Evolutionary conservation across 2,113 vertebrate species (phyloP).

Genomic region (Pavo muticus): DNA sequence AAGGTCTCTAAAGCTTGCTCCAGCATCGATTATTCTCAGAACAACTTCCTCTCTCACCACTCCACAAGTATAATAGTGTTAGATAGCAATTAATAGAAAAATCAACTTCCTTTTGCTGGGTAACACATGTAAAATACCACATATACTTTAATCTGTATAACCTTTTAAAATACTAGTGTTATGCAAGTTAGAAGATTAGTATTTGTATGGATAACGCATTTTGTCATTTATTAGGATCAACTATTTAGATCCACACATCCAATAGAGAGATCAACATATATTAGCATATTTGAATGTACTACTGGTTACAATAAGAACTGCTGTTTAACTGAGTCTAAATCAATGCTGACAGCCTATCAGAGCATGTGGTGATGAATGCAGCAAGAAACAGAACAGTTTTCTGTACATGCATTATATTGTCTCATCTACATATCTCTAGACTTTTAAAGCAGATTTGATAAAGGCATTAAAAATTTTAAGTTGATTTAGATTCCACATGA

Average conservation of each 20-base stretch:
- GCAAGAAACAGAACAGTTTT: neutral
- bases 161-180: slow-evolving; percentile 11
- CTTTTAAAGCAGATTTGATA: slow-evolving; percentile 24
- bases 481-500: slow-evolving; percentile 38
- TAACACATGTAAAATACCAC: neutral
- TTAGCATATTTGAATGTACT: neutral
- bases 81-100: neutral
- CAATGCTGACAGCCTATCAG: slow-evolving; percentile 4
- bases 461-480: slow-evolving; percentile 1
- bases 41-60: neutral
- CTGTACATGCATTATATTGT: neutral
- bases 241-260: neutral
- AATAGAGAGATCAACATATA: neutral
- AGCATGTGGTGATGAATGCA: neutral
- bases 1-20: neutral
- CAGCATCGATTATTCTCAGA: neutral
- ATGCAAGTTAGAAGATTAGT: neutral
- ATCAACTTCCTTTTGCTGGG: neutral
- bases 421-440: neutral
- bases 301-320: neutral
- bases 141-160: neutral
- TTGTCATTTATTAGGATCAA: slow-evolving; percentile 33
- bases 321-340: neutral
- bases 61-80: neutral
- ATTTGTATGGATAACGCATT: neutral